phyloP scores from a whole-genome alignment of 1,140 invertebrate species.

The Zaprionus taronus region DNA sequence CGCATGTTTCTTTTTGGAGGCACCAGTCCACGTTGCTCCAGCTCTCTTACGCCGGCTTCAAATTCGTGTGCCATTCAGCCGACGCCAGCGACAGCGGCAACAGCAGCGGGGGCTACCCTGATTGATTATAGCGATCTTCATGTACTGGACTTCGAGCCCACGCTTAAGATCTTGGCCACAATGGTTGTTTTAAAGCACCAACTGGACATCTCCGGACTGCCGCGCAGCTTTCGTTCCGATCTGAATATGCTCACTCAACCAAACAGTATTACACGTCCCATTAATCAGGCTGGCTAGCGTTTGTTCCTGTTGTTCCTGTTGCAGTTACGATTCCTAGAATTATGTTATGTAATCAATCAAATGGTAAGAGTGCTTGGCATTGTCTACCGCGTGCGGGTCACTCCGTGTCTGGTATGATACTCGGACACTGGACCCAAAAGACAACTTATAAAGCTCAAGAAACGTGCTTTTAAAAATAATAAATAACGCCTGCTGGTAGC shows the following conservation, averaged over 20 bases:
- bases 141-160: constrained; percentile 90
- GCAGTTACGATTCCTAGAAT: not conserved
- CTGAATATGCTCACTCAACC: constrained; percentile 85
- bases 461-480: constrained; percentile 18
- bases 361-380: not conserved
- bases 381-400: not conserved
- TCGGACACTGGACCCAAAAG: not conserved
- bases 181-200: constrained; percentile 87
- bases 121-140: constrained; percentile 92
- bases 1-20: constrained; percentile 94
- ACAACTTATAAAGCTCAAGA: not conserved
- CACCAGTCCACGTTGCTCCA: constrained; percentile 87
- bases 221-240: constrained; percentile 86
- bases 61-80: not conserved
- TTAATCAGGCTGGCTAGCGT: constrained; percentile 80
- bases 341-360: not conserved
- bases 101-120: constrained; percentile 68
- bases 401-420: not conserved
- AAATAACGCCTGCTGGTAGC: constrained; percentile 22
- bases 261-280: constrained; percentile 82
- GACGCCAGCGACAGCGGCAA: constrained; percentile 11
- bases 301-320: constrained; percentile 26
- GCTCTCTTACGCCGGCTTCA: not conserved
- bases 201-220: constrained; percentile 87
- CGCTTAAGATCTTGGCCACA: constrained; percentile 89